Base-by-base conservation (phyloP, 2,888 invertebrate genomes). In the Phanerotoma sp. region DNA sequence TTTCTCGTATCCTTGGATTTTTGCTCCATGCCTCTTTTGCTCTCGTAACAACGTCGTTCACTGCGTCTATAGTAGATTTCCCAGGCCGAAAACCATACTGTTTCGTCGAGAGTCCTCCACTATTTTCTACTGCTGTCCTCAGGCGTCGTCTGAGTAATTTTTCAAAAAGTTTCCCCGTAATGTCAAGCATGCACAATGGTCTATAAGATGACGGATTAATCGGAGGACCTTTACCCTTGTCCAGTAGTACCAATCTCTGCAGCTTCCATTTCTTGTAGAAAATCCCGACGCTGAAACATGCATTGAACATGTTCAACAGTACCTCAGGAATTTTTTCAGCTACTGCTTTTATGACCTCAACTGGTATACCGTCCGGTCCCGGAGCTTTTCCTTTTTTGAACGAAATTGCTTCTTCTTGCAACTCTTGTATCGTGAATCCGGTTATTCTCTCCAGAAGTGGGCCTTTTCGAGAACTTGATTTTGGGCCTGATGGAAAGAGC, bases 1-100 rank as follows among this genome's bases (percentile, higher is more conserved):
- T 11, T 11, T 30, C 11, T 16, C 60, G 35, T 1, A 45, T 35
- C 11, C 21, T 9, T 32, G 58, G 54, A 20, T 48, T 49, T 33
- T 49, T 49, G 35, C 3, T 21, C 54, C 35, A 35, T 15, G 48
- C 48, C 35, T 15, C 13, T 22, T 50, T 22, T 10, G 46, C 46
- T 2, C 7, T 30, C 11, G 7, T 3, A 3, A 30, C 2, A 11
- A 30, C 30, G 7, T 30, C 10, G 3, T 30, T 11, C 11, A 30
- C 11, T 11, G 30, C 30, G 30, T 7, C 7, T 30, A 30, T 30
- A 7, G 30, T 30, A 2, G 30, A 30, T 7, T 30, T 2, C 30
- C 11, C 10, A 7, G 2, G 7, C 11, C 30, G 30, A 11, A 30
- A 30, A n/a, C 47, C 47, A 20, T 47, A 18, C 9, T 47, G 47